Conservation (phyloP, 2,113 vertebrate species). For the Edolisoma coerulescens region DNA sequence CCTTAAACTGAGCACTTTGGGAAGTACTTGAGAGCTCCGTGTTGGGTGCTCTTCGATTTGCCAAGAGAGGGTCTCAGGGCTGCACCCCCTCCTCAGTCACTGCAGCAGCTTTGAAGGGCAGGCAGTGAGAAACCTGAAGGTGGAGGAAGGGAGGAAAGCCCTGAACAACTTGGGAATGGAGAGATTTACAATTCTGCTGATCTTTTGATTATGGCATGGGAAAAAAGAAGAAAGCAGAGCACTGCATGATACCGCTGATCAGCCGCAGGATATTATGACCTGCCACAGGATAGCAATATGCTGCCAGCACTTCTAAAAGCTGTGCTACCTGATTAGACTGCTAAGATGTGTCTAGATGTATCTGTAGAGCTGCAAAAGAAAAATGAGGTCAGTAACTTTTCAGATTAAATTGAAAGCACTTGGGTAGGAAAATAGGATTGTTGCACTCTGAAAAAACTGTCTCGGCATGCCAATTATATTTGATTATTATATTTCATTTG, state of each 20-base stretch:
- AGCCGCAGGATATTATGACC: constrained; percentile 61
- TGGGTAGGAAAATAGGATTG: neutral
- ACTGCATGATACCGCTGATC: constrained; percentile 17
- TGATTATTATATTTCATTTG: constrained; percentile 40
- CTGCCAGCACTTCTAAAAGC: constrained; percentile 54
- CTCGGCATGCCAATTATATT: constrained; percentile 19
- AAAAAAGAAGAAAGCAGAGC: constrained; percentile 19
- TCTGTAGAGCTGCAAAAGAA: constrained; percentile 17
- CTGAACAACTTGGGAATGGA: neutral
- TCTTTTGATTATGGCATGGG: constrained; percentile 49
- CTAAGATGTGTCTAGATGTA: constrained; percentile 21
- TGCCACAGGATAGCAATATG: constrained; percentile 43
- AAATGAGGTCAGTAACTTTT: constrained; percentile 64
- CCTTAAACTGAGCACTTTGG: neutral
- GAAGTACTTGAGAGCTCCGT: fast-evolving
- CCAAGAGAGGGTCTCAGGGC: fast-evolving
- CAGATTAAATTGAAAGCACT: constrained; percentile 53
- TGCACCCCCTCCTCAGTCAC: neutral
- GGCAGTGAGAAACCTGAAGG: neutral
- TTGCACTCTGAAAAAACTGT: neutral
- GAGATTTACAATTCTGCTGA: constrained; percentile 26
- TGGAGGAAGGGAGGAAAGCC: neutral
- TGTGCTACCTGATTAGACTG: constrained; percentile 64
- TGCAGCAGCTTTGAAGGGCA: neutral
- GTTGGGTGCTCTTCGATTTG: neutral